Conservation (phyloP, 2,797 vertebrate species). For the Acanthurus lineatus region DNA sequence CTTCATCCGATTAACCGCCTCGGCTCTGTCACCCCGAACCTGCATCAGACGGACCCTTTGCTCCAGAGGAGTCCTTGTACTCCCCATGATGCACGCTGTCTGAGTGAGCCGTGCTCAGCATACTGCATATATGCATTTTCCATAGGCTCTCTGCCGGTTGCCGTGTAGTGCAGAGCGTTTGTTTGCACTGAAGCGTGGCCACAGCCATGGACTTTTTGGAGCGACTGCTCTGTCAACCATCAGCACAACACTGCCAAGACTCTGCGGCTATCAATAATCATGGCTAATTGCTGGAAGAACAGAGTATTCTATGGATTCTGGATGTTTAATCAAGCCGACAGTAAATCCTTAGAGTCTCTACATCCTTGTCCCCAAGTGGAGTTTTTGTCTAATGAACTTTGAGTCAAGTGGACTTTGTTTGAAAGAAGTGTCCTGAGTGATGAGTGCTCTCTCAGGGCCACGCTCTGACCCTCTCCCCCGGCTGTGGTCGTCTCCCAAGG, state of each 20-base stretch:
- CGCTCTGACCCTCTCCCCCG: constrained; percentile 13
- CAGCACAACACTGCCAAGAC: constrained; percentile 36
- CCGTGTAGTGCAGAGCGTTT: constrained; percentile 29
- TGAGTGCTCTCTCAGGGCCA: constrained; percentile 36
- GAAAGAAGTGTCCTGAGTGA: constrained; percentile 51
- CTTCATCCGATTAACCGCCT: constrained; percentile 63
- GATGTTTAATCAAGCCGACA: constrained; percentile 53
- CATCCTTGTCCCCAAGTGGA: constrained; percentile 43
- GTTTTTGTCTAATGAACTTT: constrained; percentile 50
- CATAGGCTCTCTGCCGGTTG: constrained; percentile 25
- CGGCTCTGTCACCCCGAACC: constrained; percentile 49
- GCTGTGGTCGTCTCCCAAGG: constrained; percentile 16
- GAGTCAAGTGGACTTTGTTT: constrained; percentile 59
- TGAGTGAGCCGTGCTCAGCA: constrained; percentile 41
- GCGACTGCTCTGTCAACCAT: constrained; percentile 46
- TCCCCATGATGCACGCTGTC: constrained; percentile 32
- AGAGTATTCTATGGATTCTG: constrained; percentile 51
- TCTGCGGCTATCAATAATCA: constrained; percentile 37
- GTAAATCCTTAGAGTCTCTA: constrained; percentile 26
- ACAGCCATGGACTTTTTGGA: constrained; percentile 49
- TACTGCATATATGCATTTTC: constrained; percentile 37
- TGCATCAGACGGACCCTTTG: constrained; percentile 52
- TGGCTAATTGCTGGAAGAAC: constrained; percentile 39
- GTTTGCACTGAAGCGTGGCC: constrained; percentile 51
- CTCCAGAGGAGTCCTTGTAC: constrained; percentile 54